A percentile compares a stretch with the other conserved stretches of the same genome.
Evolutionary conservation across 2,888 invertebrate genomes (phyloP).

Genomic region (Melikaiella ostensackeni): DNA sequence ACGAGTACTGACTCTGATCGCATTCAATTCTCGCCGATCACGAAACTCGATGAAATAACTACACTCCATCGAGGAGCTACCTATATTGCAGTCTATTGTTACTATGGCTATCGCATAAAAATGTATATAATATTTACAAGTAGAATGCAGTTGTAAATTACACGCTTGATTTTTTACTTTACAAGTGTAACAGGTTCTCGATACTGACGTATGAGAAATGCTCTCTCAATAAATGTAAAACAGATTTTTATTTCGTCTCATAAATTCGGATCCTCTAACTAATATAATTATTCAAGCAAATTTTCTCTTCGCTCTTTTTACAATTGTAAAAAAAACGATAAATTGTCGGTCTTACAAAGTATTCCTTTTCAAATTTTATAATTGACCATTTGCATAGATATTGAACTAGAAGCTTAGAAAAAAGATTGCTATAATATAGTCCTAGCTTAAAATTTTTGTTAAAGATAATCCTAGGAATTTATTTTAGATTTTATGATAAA

Average conservation of each 20-base stretch:
- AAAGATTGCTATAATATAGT: background rate
- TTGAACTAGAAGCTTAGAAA: too few relatives aligned
- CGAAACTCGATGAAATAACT: background rate
- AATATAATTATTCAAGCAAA: background rate
- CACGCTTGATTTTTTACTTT: background rate
- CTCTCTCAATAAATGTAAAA: background rate
- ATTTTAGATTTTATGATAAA: too few relatives aligned
- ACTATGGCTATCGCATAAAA: constrained; percentile 32
- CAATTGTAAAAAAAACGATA: background rate
- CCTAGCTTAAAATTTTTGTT: too few relatives aligned
- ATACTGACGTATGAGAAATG: too few relatives aligned
- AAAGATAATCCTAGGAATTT: too few relatives aligned
- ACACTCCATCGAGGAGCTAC: background rate
- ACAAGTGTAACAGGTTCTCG: background rate
- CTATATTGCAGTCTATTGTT: constrained; percentile 39
- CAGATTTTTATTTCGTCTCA: background rate
- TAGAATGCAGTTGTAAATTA: background rate
- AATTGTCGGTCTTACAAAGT: background rate
- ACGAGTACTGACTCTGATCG: background rate
- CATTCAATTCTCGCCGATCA: background rate
- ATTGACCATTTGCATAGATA: background rate
- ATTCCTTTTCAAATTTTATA: background rate
- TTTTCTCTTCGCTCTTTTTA: background rate
- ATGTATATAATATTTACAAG: constrained; percentile 25
- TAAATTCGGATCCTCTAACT: background rate